Evolutionary conservation across 2,797 vertebrate species (phyloP), one percentile per base, ranked within the genome.

Genomic region (Prionace glauca): DNA sequence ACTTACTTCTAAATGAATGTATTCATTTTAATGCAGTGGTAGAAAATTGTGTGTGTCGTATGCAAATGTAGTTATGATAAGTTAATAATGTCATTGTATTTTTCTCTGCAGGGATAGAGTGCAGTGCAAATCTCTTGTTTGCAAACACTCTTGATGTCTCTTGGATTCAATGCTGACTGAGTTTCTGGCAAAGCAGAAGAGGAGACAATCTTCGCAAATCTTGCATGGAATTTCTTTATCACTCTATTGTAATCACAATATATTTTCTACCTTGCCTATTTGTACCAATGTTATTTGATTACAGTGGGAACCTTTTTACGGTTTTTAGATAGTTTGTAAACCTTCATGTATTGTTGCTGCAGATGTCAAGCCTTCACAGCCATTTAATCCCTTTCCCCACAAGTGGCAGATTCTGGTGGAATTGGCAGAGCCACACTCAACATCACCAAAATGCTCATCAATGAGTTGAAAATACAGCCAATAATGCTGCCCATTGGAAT

Each of bases 281-380:
- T 95, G 45, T 95, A 95, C 71, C 74, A 69, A 74, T 94, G 10
- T 74, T 94, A 74, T 45, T 77, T 95, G 71, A 95, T 56, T 77
- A 77, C 69, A 77, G 32, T 56, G 69, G 93, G 93, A 74, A 95
- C 74, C 41, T 95, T 94, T 94, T 56, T 74, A 95, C 45, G 26
- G 71, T 95, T 95, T 95, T 95, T 95, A 95, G 77, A 95, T 95
- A 56, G 71, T 77, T 77, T 95, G 45, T 95, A 95, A 95, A 95
- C 93, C 93, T 95, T 95, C 29, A 22, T 77, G 29, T 56, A 95
- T 92, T 69, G 65, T 32, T 50, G 93, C 26, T 95, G 1, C 71
- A 29, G 45, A 22, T 5, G 74, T 95, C 12, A 26, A 95, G 14
- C 50, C 29, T 95, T 77, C 50, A 50, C 93, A 77, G 92, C 71